These are phyloP conservation scores for Mus musculus DNA, from an alignment of 2,113 vertebrate species.

Conservation along the genomic window DNA sequence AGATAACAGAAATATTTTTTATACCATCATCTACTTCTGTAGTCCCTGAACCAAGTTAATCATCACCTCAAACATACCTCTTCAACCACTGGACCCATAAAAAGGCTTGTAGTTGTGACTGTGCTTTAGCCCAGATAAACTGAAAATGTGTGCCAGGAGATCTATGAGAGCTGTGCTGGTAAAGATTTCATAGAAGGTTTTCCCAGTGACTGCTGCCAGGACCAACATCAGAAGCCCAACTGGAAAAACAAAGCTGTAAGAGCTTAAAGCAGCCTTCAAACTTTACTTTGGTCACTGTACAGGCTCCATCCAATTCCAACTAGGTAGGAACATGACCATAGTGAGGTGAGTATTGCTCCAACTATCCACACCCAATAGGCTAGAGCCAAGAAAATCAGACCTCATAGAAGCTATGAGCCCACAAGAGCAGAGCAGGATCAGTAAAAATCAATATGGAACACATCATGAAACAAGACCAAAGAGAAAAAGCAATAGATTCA, in stretches of 20 bases:
- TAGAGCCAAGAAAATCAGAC: background rate
- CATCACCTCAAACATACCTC: background rate
- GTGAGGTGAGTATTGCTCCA: background rate
- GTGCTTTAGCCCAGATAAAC: background rate
- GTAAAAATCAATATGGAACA: background rate
- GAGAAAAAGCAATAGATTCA: background rate
- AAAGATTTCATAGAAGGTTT: no score
- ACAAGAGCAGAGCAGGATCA: background rate
- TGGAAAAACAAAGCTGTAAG: background rate
- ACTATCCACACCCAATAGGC: background rate
- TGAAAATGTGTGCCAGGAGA: background rate
- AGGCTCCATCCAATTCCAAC: background rate
- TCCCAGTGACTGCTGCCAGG: background rate
- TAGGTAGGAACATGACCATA: background rate
- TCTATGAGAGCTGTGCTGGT: background rate
- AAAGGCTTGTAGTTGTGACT: background rate
- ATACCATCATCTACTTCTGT: background rate
- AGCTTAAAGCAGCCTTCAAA: background rate
- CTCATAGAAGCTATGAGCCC: background rate
- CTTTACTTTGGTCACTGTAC: background rate
- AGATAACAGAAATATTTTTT: background rate
- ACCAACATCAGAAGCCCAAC: background rate
- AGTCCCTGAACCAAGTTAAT: background rate
- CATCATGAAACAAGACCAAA: background rate
- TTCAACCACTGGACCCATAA: background rate